Evolutionary conservation across 2,797 vertebrate species (phyloP).

Genomic region (Pelobates cultripes): DNA sequence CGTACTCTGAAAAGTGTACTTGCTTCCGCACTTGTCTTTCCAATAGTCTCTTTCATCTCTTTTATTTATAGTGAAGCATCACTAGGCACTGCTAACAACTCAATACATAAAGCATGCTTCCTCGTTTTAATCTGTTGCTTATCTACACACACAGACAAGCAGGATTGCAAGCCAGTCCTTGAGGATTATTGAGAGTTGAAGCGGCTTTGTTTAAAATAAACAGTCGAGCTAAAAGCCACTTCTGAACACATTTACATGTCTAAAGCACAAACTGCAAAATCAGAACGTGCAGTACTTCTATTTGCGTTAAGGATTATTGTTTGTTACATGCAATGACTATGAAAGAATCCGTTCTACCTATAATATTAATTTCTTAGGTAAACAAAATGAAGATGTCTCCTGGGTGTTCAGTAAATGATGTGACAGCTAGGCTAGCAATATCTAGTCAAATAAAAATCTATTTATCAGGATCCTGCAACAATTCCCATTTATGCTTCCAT

Average conservation of each 20-base stretch:
- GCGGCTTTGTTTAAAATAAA: slow-evolving; percentile 31
- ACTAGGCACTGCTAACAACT: slow-evolving; percentile 33
- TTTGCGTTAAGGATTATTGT: not conserved
- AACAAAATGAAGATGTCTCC: not conserved
- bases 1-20: slow-evolving; percentile 13
- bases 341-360: not conserved
- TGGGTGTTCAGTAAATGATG: no score
- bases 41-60: slow-evolving; percentile 22
- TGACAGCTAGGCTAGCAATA: no score
- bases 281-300: not conserved
- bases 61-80: slow-evolving; percentile 28
- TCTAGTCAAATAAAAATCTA: no score
- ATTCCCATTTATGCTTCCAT: no score
- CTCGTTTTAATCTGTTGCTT: slow-evolving; percentile 24
- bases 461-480: no score
- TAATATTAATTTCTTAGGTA: not conserved
- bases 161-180: slow-evolving; percentile 28
- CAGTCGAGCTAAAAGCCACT: slow-evolving; percentile 15
- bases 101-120: slow-evolving; percentile 27
- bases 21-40: no score
- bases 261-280: not conserved
- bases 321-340: not conserved
- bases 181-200: slow-evolving; percentile 17
- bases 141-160: slow-evolving; percentile 25
- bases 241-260: slow-evolving; percentile 28